phyloP scores from a whole-genome alignment of 2,797 vertebrate species.

The Helicolenus hilgendorfi region DNA sequence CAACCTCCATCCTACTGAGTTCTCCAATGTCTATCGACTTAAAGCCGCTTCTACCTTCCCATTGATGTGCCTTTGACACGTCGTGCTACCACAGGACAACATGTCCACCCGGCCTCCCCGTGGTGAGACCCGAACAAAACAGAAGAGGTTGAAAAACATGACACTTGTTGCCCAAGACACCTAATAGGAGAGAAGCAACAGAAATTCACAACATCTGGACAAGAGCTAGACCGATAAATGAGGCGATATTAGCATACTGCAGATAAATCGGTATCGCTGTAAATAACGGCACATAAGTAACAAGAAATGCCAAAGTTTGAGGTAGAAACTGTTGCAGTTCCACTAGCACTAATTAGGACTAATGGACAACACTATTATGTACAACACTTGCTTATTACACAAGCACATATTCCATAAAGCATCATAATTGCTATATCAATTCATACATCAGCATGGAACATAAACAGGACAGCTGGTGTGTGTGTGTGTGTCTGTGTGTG shows the following conservation, averaged over 20 bases:
- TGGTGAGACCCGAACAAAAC: constrained; percentile 13
- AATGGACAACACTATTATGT: not conserved
- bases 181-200: not conserved
- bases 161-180: not conserved
- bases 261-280: not conserved
- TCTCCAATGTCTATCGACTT: not conserved
- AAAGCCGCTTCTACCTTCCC: not conserved
- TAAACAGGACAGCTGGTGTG: constrained; percentile 63
- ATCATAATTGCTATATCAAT: constrained; percentile 21
- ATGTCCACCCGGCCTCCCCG: constrained; percentile 4
- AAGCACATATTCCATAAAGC: not conserved
- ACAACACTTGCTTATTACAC: not conserved
- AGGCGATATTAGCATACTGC: not conserved
- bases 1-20: not conserved
- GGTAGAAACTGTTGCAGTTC: not conserved
- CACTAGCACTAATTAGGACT: not conserved
- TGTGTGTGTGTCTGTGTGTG: not conserved
- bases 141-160: constrained; percentile 21
- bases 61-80: constrained; percentile 21
- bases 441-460: constrained; percentile 50
- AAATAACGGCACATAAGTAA: not conserved
- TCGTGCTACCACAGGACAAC: constrained; percentile 1
- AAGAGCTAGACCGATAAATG: not conserved
- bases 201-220: not conserved
- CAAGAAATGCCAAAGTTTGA: not conserved